Evolutionary conservation across 2,113 vertebrate genomes (phyloP), one percentile per base, ranked within the genome.

Genomic region (Sylvilagus bachmani): DNA sequence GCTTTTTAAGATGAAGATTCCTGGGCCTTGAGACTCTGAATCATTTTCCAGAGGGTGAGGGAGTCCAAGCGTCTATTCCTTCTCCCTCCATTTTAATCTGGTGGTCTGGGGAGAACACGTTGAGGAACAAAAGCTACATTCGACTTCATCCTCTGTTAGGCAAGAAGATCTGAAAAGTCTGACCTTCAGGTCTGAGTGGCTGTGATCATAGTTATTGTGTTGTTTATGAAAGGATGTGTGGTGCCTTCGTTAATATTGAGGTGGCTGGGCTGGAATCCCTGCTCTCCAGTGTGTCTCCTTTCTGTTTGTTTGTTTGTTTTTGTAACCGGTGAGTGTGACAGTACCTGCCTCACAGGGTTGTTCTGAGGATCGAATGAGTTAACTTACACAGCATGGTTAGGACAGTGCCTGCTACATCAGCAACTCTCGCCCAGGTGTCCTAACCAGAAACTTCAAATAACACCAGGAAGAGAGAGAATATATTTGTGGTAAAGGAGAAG

Each of bases 1-100:
- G 17, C 44, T 33, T 83, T 33, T 38, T 86, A 83, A 92, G 94
- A 80, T 86, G 55, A 14, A 70, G 51, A 69, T 70, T 91, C 51
- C 51, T 93, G 49, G 12, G 19, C 10, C 27, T 78, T 22, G 17
- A 77, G 31, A 61, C 58, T 70, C 80, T 95, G 67, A 85, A 58
- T 85, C 58, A 5, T 9, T 70, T 27, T 8, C 89, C 17, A 91
- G 36, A 89, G 2, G 21, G 4, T 29, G 6, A 58, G 55, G 67
- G 77, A n/a, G 7, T 61, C 31, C 58, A 86, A 29, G 27, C 11
- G 17, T 24, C 36, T 79, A 22, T 74, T 24, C 10, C 49, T 80
- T 1, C 33, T 33, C 22, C 21, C 13, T 5, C 22, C 11, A 67
- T 75, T 86, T 69, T 86, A 58, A 83, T 71, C 5, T 31, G 12